Evolutionary conservation across 2,113 vertebrate genomes (phyloP), one percentile per base, ranked within the genome.

Genomic region (Hystrix brachyura): DNA sequence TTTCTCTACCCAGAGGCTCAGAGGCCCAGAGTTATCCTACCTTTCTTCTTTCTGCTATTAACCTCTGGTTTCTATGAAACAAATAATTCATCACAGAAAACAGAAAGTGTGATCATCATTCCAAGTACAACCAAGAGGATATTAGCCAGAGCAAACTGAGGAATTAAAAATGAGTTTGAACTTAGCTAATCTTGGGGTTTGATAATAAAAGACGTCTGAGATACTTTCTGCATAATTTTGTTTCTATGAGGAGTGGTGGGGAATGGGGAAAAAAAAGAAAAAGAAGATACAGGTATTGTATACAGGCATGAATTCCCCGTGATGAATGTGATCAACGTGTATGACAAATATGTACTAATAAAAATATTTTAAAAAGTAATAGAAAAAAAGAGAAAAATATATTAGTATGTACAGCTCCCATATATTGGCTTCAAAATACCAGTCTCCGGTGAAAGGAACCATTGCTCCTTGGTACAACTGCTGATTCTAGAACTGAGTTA

Each of bases 41-140:
- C 72, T 85, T 65, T 88, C 17, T 48, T 25, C 3, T 84, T 72
- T 15, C 38, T 85, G 51, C 32, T 51, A 51, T 51, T 91, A 88
- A 88, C 46, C 29, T 76, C 34, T 64, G 12, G 25, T 59, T 84
- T 91, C 67, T 48, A 48, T 14, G 38, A 86, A 81, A 95, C 67
- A 90, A 93, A 64, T 43, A 79, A 43, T 23, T 53, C 59, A 95
- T 91, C 83, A 71, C 11, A 85, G 82, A 94, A 96, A 94, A 60
- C 3, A 65, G 17, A 65, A 83, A 67, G 18, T 7, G 48, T 5
- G n/a, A 76, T 69, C 51, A 90, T 85, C 87, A 81, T 62, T 43
- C 64, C 67, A 46, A 83, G 18, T 67, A 59, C 25, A 88, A 53
- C 60, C 60, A 64, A 82, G 21, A 91, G 34, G 46, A 59, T 85